Base-by-base conservation (phyloP, 2,797 vertebrate genomes). In the Anableps anableps region DNA sequence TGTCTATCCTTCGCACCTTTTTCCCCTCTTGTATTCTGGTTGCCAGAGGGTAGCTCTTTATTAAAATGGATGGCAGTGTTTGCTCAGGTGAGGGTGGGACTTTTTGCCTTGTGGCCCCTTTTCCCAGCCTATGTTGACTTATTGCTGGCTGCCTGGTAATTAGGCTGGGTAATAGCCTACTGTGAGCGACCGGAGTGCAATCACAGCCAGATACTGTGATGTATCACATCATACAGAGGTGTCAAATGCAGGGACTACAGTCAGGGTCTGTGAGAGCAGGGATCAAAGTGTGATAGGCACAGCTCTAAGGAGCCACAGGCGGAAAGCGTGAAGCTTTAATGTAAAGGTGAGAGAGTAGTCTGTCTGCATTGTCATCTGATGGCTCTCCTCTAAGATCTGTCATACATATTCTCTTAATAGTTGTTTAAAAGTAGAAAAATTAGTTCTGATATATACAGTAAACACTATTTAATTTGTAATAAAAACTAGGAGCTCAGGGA, bases 21-120 rank as follows among this genome's bases (percentile, higher is more conserved):
- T 66, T 55, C 66, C 76, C 66, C 41, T 80, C 81, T 81, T 86
- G 85, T 71, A 71, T 73, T 19, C 76, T 66, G 76, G 48, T 72
- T 68, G 75, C 82, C 81, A 73, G 74, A 72, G 75, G 75, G 87
- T 87, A 93, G 85, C 75, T 90, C 90, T 91, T 90, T 91, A 92
- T 93, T 93, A 87, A 92, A 95, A 93, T 88, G 85, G 88, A 92
- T 91, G 85, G 86, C 84, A 77, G 81, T 91, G 90, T 94, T 94
- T 94, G 89, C 90, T 91, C 84, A 90, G 80, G 83, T 81, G 80
- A 64, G 62, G 62, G 74, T 73, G 86, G 79, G 78, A 81, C 86
- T 73, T 47, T 90, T 78, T 83, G 83, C 89, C 85, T 91, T 45
- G 36, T 84, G 82, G 86, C 87, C 83, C 79, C 90, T 92, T 83